Evolutionary conservation across 2,888 invertebrate species (phyloP).

Genomic region (Agelastica alni): DNA sequence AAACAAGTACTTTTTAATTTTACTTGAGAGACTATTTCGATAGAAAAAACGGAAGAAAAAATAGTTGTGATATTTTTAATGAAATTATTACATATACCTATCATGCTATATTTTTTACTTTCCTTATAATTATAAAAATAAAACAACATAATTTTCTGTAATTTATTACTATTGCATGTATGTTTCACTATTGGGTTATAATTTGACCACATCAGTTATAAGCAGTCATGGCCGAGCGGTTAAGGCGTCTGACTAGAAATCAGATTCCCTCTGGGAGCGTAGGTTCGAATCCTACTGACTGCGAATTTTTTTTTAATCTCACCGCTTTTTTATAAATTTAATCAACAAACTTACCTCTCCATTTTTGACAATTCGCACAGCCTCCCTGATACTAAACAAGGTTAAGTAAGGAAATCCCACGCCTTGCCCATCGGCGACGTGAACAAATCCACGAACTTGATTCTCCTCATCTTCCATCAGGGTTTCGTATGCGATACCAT

Average conservation of each 20-base stretch:
- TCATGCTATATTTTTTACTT: too few relatives aligned
- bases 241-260: conserved; percentile 90
- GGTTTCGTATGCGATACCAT: conserved; percentile 77
- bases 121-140: too few relatives aligned
- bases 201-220: too few relatives aligned
- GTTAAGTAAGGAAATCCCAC: conserved; percentile 77
- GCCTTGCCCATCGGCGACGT: conserved; percentile 76
- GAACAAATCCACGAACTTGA: conserved; percentile 78
- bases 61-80: too few relatives aligned
- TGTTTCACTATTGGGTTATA: too few relatives aligned
- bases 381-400: conserved; percentile 76
- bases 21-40: too few relatives aligned
- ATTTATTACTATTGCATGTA: too few relatives aligned
- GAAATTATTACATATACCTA: too few relatives aligned
- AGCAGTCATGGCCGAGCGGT: conserved; percentile 86
- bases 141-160: too few relatives aligned
- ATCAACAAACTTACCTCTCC: conserved; percentile 65
- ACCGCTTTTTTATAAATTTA: not conserved
- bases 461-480: conserved; percentile 81
- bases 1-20: too few relatives aligned
- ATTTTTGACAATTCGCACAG: conserved; percentile 78
- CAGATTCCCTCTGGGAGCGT: conserved; percentile 90
- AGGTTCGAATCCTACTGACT: conserved; percentile 90
- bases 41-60: too few relatives aligned
- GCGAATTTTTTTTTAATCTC: conserved; percentile 55